Conservation (phyloP, 2,888 invertebrate species). For the Ecliptopera silaceata region DNA sequence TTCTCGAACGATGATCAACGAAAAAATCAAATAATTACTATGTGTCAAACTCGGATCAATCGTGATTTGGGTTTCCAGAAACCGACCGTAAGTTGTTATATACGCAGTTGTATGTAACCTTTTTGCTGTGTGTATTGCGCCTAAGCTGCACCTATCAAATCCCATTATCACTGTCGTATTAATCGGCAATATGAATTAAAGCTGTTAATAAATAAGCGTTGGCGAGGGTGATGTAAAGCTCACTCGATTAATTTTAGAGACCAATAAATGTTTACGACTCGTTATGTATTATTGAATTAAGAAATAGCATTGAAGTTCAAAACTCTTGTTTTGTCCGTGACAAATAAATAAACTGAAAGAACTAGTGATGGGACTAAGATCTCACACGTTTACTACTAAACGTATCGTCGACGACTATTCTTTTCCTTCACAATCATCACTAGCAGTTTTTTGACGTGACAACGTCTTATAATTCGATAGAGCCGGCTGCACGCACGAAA, state of each 20-base stretch:
- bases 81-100: no score
- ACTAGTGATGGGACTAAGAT: slow-evolving; percentile 24
- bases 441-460: no score
- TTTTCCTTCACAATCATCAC: no score
- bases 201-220: slow-evolving; percentile 37
- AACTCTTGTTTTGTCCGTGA: slow-evolving; percentile 44
- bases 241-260: slow-evolving; percentile 56
- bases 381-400: no score
- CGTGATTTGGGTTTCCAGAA: no score
- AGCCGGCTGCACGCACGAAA: no score
- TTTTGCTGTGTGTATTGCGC: background rate
- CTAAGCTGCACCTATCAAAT: slow-evolving; percentile 6
- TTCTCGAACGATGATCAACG: no score
- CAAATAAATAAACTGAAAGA: slow-evolving; percentile 37
- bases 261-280: slow-evolving; percentile 57
- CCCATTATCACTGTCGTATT: slow-evolving; percentile 21
- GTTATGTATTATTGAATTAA: slow-evolving; percentile 48
- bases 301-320: slow-evolving; percentile 48
- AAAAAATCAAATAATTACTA: no score
- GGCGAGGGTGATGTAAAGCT: slow-evolving; percentile 51
- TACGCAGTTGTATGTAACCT: no score
- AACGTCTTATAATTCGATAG: no score
- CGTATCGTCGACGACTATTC: no score
- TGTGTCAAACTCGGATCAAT: no score
- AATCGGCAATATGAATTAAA: slow-evolving; percentile 32